These are phyloP conservation scores for Netelia virgata DNA, from an alignment of 2,888 invertebrate species.

Conservation along the genomic window DNA sequence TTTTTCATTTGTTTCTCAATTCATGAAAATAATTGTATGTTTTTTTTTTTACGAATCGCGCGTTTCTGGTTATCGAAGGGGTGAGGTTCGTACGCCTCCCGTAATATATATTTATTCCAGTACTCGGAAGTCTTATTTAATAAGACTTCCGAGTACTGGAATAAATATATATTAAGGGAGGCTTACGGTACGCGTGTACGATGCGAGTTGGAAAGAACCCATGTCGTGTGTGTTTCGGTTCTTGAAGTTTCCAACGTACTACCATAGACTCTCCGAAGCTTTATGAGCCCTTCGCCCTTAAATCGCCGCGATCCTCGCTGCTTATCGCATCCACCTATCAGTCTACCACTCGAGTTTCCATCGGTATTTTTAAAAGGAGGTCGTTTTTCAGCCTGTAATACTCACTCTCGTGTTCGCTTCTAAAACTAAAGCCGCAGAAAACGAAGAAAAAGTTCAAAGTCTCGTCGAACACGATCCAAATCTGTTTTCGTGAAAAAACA, in stretches of 20 bases:
- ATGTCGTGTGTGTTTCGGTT: constrained; percentile 15
- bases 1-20: not conserved
- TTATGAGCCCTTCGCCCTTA: constrained; percentile 37
- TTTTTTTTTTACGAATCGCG: not conserved
- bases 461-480: not conserved
- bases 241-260: constrained; percentile 52
- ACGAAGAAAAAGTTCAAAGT: not conserved
- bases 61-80: not conserved
- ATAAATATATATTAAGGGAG: constrained; percentile 6
- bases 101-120: too few species aligned
- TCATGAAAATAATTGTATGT: not conserved
- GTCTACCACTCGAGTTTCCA: constrained; percentile 46
- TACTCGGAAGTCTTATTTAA: too few species aligned
- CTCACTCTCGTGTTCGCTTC: constrained; percentile 3
- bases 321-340: constrained; percentile 61
- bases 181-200: not conserved
- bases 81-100: too few species aligned
- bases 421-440: not conserved
- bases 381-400: constrained; percentile 23
- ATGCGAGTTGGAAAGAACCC: not conserved
- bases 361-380: constrained; percentile 60
- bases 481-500: not conserved
- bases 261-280: constrained; percentile 35
- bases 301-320: constrained; percentile 53
- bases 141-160: not conserved